A percentile compares a stretch with the other conserved stretches of the same genome.
Evolutionary conservation across 2,797 vertebrate species (phyloP).

Genomic region (Sebastes hopkinsi): DNA sequence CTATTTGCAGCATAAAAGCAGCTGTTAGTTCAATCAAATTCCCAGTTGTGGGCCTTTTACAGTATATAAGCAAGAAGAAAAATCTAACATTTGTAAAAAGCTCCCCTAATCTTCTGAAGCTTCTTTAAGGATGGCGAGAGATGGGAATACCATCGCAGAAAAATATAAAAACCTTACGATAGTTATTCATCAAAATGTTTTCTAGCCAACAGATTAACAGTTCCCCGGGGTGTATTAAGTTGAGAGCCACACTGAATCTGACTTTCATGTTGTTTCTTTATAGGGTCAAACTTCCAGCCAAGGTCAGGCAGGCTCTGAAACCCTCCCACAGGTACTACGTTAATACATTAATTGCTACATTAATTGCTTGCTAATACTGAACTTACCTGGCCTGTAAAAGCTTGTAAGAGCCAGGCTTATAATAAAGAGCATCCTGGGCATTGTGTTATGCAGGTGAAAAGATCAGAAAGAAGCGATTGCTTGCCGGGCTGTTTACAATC

Average conservation of each 20-base stretch:
- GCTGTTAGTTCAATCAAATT: constrained; percentile 55
- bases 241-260: constrained; percentile 8
- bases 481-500: constrained; percentile 34
- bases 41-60: constrained; percentile 37
- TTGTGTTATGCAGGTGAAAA: constrained; percentile 14
- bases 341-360: constrained; percentile 62
- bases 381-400: constrained; percentile 24
- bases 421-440: constrained; percentile 9
- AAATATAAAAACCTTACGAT: constrained; percentile 10
- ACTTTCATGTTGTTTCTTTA: constrained; percentile 38
- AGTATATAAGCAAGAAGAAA: constrained; percentile 23
- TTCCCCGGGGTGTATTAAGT: constrained; percentile 40
- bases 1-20: constrained; percentile 62
- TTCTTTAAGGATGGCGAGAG: neutral
- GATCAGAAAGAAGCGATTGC: constrained; percentile 9
- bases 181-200: constrained; percentile 41
- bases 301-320: constrained; percentile 49
- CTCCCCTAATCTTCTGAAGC: constrained; percentile 33
- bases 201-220: constrained; percentile 48
- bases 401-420: neutral
- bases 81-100: constrained; percentile 37
- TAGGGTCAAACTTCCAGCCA: constrained; percentile 35
- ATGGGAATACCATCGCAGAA: constrained; percentile 12
- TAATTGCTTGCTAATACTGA: constrained; percentile 53
- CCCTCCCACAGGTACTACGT: constrained; percentile 36